A percentile compares a stretch with the other conserved stretches of the same genome.
Conservation (phyloP, 1,140 invertebrate species). For the Stenopsyche tienmushanensis region DNA sequence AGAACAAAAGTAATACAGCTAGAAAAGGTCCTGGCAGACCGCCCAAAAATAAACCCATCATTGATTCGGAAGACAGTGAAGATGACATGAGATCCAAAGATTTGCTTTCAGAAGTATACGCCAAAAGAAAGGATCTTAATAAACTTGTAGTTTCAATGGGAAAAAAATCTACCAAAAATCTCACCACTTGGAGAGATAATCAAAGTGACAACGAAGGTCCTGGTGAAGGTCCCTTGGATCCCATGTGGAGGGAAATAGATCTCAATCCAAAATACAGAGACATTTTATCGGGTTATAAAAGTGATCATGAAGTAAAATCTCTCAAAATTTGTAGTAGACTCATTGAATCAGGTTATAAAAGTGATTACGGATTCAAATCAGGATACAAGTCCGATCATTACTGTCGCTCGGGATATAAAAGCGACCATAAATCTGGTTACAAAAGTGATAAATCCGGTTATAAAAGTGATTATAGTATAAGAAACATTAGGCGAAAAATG, state of each 20-base stretch:
- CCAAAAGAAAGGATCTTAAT: slow-evolving; percentile 55
- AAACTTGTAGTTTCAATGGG: slow-evolving; percentile 49
- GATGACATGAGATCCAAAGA: slow-evolving; percentile 49
- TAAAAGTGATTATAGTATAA: slow-evolving; percentile 60
- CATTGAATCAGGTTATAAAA: slow-evolving; percentile 61
- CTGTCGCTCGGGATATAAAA: slow-evolving; percentile 60
- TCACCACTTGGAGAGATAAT: slow-evolving; percentile 51
- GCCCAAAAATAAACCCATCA: slow-evolving; percentile 55
- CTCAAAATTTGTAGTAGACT: slow-evolving; percentile 59
- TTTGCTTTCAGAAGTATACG: slow-evolving; percentile 53
- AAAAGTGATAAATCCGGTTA: slow-evolving; percentile 60
- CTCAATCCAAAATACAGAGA: slow-evolving; percentile 61
- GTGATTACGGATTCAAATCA: slow-evolving; percentile 57
- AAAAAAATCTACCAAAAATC: slow-evolving; percentile 49
- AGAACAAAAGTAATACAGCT: slow-evolving; percentile 47
- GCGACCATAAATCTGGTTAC: slow-evolving; percentile 60
- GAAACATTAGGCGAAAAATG: slow-evolving; percentile 55
- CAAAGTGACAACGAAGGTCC: slow-evolving; percentile 55
- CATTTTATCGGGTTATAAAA: slow-evolving; percentile 59
- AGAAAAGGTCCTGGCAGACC: slow-evolving; percentile 56
- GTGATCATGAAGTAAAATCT: slow-evolving; percentile 58
- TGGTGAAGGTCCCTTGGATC: slow-evolving; percentile 57
- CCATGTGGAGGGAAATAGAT: slow-evolving; percentile 63
- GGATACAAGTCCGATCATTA: slow-evolving; percentile 57
- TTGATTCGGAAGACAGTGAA: slow-evolving; percentile 51